Evolutionary conservation across 2,113 vertebrate genomes (phyloP), one percentile per base, ranked within the genome.

Genomic region (Urocolius indicus): DNA sequence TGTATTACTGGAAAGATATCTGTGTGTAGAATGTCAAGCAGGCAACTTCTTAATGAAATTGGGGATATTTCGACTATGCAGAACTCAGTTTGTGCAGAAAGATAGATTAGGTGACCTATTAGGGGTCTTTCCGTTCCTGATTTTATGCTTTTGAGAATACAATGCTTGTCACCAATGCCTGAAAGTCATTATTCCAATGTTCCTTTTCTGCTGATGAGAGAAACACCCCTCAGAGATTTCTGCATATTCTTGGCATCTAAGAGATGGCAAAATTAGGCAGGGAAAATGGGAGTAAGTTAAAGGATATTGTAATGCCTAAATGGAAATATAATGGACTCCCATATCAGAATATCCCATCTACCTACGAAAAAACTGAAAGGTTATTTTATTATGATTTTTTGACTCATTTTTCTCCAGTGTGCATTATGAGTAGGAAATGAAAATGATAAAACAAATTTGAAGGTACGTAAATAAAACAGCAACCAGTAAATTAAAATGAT

Each of bases 61-160:
- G 76, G 81, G 85, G 45, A 18, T 81, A 34, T 90, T 96, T 94
- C 93, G 89, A 19, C 68, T 93, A 10, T 48, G 86, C 76, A 78
- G 89, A 92, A 27, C 57, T 61, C 57, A 57, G 86, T 90, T 94
- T 88, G 45, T 86, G 76, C 65, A 89, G 86, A 59, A 93, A 90
- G 93, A 87, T 78, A 95, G 93, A 94, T 94, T 81, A 72, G 80
- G 86, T 96, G 89, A 94, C 93, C 94, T 94, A 61, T 96, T 89
- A 97, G 85, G 85, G 93, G 52, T 65, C 90, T 92, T 89, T 94
- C 93, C 84, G 86, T 90, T 96, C 89, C 96, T 90, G 91, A 76
- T 78, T 93, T 95, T 96, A 87, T 95, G 80, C 95, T 92, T 95
- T 80, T 96, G 96, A 97, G 95, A 95, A 95, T 97, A 95, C 76